Evolutionary conservation across 2,888 invertebrate genomes (phyloP), one percentile per base, ranked within the genome.

Genomic region (Aradus depressus): DNA sequence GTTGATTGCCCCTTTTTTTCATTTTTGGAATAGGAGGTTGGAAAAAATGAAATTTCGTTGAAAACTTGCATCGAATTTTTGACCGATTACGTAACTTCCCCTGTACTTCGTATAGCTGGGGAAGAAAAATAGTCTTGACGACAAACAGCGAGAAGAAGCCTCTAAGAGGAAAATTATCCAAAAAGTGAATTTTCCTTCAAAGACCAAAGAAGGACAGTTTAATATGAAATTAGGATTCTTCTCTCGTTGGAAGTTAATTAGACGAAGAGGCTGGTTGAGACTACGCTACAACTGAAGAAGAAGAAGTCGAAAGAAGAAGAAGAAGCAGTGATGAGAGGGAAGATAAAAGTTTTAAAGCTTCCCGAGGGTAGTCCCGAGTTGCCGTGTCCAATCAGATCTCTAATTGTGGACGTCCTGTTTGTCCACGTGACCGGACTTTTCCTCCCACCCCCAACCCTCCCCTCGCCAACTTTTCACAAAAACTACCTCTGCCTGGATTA

Each of bases 351-450:
- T 45, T 45, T 45, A 45, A 45, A 45, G 37, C 35, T n/a, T n/a
- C n/a, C n/a, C n/a, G n/a, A n/a, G n/a, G n/a, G n/a, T n/a, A n/a
- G n/a, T n/a, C n/a, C 45, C 22, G 38, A 22, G 8, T 10, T 3
- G 35, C 5, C 37, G 18, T 45, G 45, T 45, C 45, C 45, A 45
- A 45, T 45, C 45, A 45, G 45, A 45, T 45, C 45, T 45, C 45
- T 45, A 45, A 45, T 45, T 45, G 45, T 34, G 45, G 45, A 18
- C 10, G 18, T n/a, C 35, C 14, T 45, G 45, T 45, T 45, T 45
- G 45, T 37, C 45, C 45, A 45, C 45, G 45, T 45, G 45, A 45
- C 45, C 18, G 25, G 45, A 45, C 45, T 45, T 34, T 14, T n/a
- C 28, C 18, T 10, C n/a, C 14, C 14, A 28, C 28, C 18, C n/a